Conservation (phyloP, 2,113 vertebrate genomes). For the Labrus mixtus region DNA sequence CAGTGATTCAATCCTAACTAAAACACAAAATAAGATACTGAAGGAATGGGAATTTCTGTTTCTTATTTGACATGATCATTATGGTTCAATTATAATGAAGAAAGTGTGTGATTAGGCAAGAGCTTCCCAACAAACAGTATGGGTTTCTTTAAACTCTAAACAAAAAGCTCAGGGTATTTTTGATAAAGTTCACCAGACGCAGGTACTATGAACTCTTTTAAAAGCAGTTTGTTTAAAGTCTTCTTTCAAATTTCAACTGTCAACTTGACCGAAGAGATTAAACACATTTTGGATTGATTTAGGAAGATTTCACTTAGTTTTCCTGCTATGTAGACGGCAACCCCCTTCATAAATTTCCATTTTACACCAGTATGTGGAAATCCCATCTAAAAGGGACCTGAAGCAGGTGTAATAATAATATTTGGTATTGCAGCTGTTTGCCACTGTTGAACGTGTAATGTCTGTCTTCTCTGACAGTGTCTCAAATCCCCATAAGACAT, state of each 20-base stretch:
- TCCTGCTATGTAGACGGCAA: too few relatives aligned
- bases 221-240: too few relatives aligned
- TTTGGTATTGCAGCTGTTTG: not conserved
- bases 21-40: not conserved
- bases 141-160: too few relatives aligned
- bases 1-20: not conserved
- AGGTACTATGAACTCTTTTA: too few relatives aligned
- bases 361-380: too few relatives aligned
- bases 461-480: conserved; percentile 11
- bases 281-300: too few relatives aligned
- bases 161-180: not conserved
- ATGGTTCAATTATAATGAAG: not conserved
- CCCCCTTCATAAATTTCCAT: too few relatives aligned
- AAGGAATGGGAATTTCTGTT: not conserved
- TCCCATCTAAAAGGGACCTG: not conserved
- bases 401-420: not conserved
- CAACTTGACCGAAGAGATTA: too few relatives aligned
- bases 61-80: not conserved
- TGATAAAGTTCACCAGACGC: not conserved
- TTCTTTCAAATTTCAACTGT: too few relatives aligned
- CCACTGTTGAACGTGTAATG: not conserved
- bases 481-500: not conserved
- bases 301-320: too few relatives aligned
- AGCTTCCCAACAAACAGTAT: too few relatives aligned
- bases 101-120: too few relatives aligned